These are phyloP conservation scores for Austrofundulus limnaeus DNA, from an alignment of 2,113 vertebrate species.

Conservation along the genomic window DNA sequence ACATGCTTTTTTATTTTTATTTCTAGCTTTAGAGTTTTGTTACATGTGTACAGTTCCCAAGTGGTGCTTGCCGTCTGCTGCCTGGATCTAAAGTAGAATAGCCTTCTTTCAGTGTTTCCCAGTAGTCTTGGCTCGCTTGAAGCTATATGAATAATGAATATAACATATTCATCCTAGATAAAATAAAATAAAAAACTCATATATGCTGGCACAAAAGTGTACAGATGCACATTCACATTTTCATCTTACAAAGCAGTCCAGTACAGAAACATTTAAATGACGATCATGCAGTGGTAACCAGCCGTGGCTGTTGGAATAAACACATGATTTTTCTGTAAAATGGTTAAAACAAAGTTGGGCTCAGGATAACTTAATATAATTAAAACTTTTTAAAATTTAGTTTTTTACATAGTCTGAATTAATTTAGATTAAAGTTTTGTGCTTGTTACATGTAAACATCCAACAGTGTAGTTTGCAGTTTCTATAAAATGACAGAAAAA, in stretches of 20 bases:
- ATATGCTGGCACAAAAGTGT: conserved; percentile 18
- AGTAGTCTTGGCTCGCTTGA: conserved; percentile 27
- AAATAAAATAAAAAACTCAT: conserved; percentile 22
- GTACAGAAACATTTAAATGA: conserved; percentile 4
- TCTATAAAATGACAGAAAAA: too few relatives aligned
- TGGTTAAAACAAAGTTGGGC: background rate
- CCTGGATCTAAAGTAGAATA: conserved; percentile 23
- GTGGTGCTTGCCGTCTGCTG: conserved; percentile 17
- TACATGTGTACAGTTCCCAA: conserved; percentile 7
- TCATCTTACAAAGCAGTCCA: conserved; percentile 15
- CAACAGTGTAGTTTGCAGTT: too few relatives aligned
- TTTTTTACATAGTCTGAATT: too few relatives aligned
- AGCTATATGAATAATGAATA: conserved; percentile 63
- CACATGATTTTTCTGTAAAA: background rate
- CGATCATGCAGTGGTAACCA: conserved; percentile 14
- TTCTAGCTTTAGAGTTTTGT: background rate
- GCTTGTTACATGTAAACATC: too few relatives aligned
- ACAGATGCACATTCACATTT: conserved; percentile 11
- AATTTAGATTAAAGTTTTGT: too few relatives aligned
- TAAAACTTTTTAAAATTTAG: too few relatives aligned
- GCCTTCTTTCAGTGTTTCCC: conserved; percentile 34
- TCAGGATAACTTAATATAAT: background rate
- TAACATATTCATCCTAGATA: conserved; percentile 31
- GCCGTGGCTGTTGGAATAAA: background rate
- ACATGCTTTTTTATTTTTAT: background rate